Evolutionary conservation across 2,113 vertebrate species (phyloP), one percentile per base, ranked within the genome.

Genomic region (Eretmochelys imbricata): DNA sequence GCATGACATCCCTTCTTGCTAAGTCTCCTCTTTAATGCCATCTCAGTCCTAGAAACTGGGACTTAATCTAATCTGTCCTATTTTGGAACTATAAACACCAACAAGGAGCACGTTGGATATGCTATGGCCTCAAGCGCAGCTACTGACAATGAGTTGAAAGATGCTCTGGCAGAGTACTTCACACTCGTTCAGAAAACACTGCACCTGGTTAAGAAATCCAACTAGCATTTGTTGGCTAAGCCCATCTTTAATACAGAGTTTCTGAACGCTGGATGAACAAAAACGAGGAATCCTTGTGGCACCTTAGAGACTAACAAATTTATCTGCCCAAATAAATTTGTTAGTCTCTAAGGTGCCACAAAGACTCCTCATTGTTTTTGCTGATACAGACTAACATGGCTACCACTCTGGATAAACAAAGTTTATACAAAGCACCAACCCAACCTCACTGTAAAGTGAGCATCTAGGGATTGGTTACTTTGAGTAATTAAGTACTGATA

Each of bases 51-150:
- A 96, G 97, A 96, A 96, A 2, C 0, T 0, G 75, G 90, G 92
- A 95, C 96, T 96, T 97, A 96, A 96, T 75, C 55, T 92, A 95
- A 95, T 97, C 80, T 12, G 79, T 80, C 14, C 82, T 82, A 0
- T 82, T 86, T 90, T 1, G 0, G 82, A 91, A 5, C 90, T 86
- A 96, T 35, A 96, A 84, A 57, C 89, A 0, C 69, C 4, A 88
- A 82, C 91, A 93, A 84, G 49, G 46, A 85, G 80, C 65, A 27
- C 27, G 42, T 24, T 49, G 48, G 85, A 38, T 79, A n/a, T 82
- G 46, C 65, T 31, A 53, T 0, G 0, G 80, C 92, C 1, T 16
- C 80, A 22, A 1, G 14, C 93, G 82, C 89, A 54, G 95, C 83
- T 31, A 93, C 95, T 95, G 95, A 93, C 80, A 82, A 46, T 0